A percentile compares a stretch with the other conserved stretches of the same genome.
Evolutionary conservation across 2,797 vertebrate species (phyloP).

Genomic region (Molossus molossus): DNA sequence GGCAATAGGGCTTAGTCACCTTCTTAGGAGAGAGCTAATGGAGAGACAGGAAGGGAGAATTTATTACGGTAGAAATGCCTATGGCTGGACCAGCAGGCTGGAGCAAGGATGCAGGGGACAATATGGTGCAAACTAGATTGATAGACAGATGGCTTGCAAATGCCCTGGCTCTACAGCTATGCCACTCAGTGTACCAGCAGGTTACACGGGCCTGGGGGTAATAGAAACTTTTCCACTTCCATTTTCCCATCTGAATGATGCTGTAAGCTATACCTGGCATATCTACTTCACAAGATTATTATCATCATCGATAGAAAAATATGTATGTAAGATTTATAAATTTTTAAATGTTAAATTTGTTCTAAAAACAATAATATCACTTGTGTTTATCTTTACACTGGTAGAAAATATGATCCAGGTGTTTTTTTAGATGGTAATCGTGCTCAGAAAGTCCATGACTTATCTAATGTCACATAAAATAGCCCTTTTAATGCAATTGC

Average conservation of each 20-base stretch:
- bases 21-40: neutral
- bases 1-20: neutral
- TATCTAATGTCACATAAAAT: neutral
- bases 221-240: neutral
- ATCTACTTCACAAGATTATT: neutral
- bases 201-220: neutral
- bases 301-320: constrained; percentile 25
- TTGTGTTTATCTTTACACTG: neutral
- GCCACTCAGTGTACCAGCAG: too few species aligned
- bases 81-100: neutral
- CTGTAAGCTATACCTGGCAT: neutral
- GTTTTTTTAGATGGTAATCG: neutral
- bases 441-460: neutral
- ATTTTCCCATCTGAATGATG: constrained; percentile 23
- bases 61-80: neutral
- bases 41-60: neutral
- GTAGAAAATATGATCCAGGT: neutral
- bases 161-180: neutral
- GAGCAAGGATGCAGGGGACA: neutral
- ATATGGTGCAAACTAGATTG: neutral
- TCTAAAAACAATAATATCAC: neutral
- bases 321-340: neutral
- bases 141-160: neutral
- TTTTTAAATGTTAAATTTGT: neutral
- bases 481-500: neutral